Conservation (phyloP, 2,113 vertebrate genomes). For the Vidua macroura region DNA sequence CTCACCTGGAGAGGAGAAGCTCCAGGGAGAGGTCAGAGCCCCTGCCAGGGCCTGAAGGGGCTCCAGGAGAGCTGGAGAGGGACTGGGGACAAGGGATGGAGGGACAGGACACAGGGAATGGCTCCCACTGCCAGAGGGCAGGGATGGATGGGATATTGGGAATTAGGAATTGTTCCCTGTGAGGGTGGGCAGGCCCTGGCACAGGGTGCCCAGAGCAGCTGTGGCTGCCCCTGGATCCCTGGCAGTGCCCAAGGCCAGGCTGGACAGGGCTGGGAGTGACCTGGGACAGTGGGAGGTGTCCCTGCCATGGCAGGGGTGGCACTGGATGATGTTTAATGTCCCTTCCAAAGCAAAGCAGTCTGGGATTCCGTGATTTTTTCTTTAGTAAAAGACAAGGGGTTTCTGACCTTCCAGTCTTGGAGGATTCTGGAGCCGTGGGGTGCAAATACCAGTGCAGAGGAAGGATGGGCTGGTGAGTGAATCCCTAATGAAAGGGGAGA, state of each 20-base stretch:
- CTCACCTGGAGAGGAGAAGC: not conserved
- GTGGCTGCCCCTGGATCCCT: not conserved
- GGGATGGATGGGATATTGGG: not conserved
- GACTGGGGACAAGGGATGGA: not conserved
- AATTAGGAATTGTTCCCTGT: not conserved
- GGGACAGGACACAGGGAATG: not conserved
- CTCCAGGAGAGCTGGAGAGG: not conserved
- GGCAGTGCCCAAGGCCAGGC: not conserved
- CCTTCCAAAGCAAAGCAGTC: not conserved
- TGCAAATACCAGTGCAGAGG: not conserved
- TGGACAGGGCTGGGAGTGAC: not conserved
- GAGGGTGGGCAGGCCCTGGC: not conserved
- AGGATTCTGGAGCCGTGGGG: rapidly evolving
- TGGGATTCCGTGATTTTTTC: not conserved
- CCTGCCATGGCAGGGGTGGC: not conserved
- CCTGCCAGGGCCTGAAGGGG: rapidly evolving
- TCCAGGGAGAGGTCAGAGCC: not conserved
- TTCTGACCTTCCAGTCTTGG: not conserved
- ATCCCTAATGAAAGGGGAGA: not conserved
- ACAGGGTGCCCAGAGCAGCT: not conserved
- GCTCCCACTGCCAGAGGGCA: not conserved
- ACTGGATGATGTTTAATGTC: not conserved
- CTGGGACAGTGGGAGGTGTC: not conserved
- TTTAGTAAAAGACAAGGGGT: not conserved
- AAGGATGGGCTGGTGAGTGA: rapidly evolving